A percentile compares a stretch with the other conserved stretches of the same genome.
phyloP scores from a whole-genome alignment of 2,113 vertebrate genomes.

The Colius striatus region DNA sequence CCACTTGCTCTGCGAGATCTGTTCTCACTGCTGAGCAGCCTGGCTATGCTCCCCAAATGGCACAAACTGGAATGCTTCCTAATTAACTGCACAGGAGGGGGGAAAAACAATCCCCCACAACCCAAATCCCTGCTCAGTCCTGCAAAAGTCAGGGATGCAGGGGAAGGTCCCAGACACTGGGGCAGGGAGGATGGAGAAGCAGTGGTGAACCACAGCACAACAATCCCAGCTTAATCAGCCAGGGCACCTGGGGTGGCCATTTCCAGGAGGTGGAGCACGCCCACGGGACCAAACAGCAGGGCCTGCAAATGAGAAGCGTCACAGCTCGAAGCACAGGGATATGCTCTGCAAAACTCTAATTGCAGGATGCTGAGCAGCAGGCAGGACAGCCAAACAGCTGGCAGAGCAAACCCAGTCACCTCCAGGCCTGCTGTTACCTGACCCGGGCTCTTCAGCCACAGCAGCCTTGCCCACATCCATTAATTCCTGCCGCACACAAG shows the following conservation, averaged over 20 bases:
- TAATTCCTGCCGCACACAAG: slow-evolving; percentile 10
- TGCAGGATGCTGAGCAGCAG: not conserved
- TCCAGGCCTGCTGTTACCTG: slow-evolving; percentile 20
- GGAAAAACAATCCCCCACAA: too few species aligned
- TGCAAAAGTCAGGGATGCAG: not conserved
- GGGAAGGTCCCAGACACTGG: not conserved
- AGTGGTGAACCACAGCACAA: accelerated
- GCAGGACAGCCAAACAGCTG: slow-evolving; percentile 41
- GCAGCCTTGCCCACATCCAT: not conserved
- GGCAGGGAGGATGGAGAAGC: not conserved
- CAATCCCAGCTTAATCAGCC: not conserved
- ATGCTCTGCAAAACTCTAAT: not conserved
- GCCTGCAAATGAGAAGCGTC: slow-evolving; percentile 2
- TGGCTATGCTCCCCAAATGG: not conserved
- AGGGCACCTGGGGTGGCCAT: not conserved
- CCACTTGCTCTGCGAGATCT: not conserved
- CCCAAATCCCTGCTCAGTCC: not conserved
- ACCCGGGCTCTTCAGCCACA: not conserved
- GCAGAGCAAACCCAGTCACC: not conserved
- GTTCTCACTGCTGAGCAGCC: not conserved
- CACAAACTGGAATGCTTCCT: not conserved
- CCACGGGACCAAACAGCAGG: not conserved
- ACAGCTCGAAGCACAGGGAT: slow-evolving; percentile 26
- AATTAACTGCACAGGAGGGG: slow-evolving; percentile 12
- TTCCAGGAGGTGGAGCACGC: not conserved